Percentiles rank a stretch among this genome's conserved stretches.
These are phyloP conservation scores for Mesorhabditis belari DNA, from an alignment of 2,888 invertebrate species.

Conservation along the genomic window DNA sequence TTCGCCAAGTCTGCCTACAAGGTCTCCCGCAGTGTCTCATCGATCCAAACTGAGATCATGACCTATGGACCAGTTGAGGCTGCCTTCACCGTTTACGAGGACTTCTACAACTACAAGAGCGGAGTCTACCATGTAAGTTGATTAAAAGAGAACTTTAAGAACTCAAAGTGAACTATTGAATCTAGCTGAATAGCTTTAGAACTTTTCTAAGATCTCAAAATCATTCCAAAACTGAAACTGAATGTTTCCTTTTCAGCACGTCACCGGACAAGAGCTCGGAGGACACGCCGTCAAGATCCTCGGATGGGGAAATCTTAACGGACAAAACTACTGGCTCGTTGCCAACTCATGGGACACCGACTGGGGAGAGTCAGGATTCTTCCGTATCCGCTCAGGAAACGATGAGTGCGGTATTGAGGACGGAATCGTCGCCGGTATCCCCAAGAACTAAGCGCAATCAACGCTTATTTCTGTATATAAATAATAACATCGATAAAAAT, in stretches of 20 bases:
- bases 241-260: slow-evolving; percentile 63
- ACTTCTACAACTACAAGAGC: slow-evolving; percentile 74
- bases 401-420: not conserved
- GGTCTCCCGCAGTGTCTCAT: slow-evolving; percentile 62
- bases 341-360: slow-evolving; percentile 89
- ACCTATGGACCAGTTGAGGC: slow-evolving; percentile 75
- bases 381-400: not conserved
- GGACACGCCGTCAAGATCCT: slow-evolving; percentile 78
- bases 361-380: slow-evolving; percentile 70
- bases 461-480: too few relatives aligned
- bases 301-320: slow-evolving; percentile 70
- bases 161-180: too few relatives aligned
- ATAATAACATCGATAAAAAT: too few relatives aligned
- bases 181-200: too few relatives aligned
- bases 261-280: slow-evolving; percentile 67
- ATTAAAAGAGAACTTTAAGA: too few relatives aligned
- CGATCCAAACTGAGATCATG: slow-evolving; percentile 74
- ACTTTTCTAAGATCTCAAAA: not conserved
- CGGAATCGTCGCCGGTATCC: not conserved
- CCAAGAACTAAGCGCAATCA: not conserved
- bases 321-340: slow-evolving; percentile 77
- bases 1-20: slow-evolving; percentile 59
- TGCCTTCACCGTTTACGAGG: slow-evolving; percentile 78
- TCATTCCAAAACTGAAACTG: not conserved
- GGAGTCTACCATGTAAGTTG: slow-evolving; percentile 57